phyloP scores from a whole-genome alignment of 2,888 invertebrate genomes.

The Rhingia rostrata region DNA sequence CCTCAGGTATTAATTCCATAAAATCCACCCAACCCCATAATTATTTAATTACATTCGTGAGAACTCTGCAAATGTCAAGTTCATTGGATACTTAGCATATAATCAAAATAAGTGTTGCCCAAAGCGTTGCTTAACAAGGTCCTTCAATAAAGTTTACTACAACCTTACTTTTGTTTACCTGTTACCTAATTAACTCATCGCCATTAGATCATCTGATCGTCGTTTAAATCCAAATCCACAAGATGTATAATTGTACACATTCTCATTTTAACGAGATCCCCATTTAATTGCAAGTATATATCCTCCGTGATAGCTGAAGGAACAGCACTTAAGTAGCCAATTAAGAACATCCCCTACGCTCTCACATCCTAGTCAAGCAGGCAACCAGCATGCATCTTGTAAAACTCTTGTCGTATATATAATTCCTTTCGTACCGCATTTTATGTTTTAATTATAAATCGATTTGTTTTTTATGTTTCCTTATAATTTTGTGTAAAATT shows the following conservation, averaged over 20 bases:
- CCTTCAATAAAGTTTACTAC: too few relatives aligned
- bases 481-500: constrained; percentile 23
- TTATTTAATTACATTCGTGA: too few relatives aligned
- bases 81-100: too few relatives aligned
- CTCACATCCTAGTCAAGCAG: background rate
- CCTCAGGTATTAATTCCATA: too few relatives aligned
- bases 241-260: background rate
- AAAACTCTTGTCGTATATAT: background rate
- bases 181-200: too few relatives aligned
- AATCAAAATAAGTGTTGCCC: too few relatives aligned
- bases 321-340: constrained; percentile 26
- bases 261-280: background rate
- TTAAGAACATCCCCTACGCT: constrained; percentile 9
- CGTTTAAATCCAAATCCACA: too few relatives aligned
- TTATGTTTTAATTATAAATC: constrained; percentile 53
- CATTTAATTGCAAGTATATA: constrained; percentile 9
- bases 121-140: too few relatives aligned
- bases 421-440: constrained; percentile 10
- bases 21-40: too few relatives aligned
- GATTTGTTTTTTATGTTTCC: constrained; percentile 38
- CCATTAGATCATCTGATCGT: too few relatives aligned
- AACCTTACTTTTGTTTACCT: too few relatives aligned
- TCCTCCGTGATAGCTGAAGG: constrained; percentile 2
- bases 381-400: background rate
- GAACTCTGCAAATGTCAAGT: too few relatives aligned